These are phyloP conservation scores for Isurus oxyrinchus DNA, from an alignment of 2,113 vertebrate species.

Conservation along the genomic window DNA sequence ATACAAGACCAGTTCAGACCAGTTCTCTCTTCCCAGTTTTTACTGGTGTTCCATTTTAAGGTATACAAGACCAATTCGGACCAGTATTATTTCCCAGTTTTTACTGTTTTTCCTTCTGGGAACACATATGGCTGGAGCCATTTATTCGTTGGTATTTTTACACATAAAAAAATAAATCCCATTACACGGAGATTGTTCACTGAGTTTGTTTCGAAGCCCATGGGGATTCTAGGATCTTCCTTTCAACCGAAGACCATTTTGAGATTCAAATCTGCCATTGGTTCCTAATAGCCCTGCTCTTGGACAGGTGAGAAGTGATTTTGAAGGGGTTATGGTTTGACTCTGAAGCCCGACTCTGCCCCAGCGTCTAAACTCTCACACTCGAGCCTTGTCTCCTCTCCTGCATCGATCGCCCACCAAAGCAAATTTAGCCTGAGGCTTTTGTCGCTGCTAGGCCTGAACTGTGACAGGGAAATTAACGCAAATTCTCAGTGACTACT, in stretches of 20 bases:
- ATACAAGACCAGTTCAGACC: no score
- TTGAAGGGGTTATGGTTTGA: background rate
- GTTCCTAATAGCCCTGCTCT: background rate
- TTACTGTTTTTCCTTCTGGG: no score
- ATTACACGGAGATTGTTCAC: background rate
- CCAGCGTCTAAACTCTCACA: background rate
- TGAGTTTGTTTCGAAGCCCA: background rate
- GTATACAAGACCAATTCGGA: no score
- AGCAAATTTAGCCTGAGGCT: background rate
- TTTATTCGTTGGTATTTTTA: background rate
- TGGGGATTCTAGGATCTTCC: background rate
- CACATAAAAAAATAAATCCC: background rate
- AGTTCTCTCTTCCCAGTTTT: no score
- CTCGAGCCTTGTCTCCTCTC: background rate
- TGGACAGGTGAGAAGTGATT: no score
- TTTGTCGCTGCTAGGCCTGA: background rate
- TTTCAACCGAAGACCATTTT: background rate
- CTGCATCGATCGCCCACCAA: background rate
- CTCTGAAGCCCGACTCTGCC: no score
- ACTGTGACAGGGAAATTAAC: no score
- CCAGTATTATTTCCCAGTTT: no score
- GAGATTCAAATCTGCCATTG: background rate
- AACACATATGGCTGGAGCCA: no score
- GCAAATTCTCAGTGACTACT: no score
- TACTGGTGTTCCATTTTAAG: no score